Percentiles rank a stretch among this genome's conserved stretches.
These are phyloP conservation scores for Tolypeutes matacus DNA, from an alignment of 2,797 vertebrate species.

Conservation along the genomic window DNA sequence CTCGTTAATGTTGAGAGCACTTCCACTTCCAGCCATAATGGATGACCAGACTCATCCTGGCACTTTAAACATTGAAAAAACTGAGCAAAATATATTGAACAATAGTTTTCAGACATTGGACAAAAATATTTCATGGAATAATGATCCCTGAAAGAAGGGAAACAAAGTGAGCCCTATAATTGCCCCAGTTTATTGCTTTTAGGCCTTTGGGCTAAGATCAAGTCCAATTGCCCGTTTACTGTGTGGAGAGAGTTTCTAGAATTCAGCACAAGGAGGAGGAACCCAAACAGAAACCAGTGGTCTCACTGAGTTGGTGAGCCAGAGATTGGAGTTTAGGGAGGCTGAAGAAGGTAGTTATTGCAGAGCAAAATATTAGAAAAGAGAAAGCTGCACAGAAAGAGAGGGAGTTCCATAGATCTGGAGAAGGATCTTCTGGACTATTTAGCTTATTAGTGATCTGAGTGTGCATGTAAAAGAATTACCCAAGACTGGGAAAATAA, in stretches of 20 bases:
- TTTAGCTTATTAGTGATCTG: neutral
- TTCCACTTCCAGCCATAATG: neutral
- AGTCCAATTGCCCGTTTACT: neutral
- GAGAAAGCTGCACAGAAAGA: neutral
- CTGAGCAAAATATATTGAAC: neutral
- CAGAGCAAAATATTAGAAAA: neutral
- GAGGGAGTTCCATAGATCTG: neutral
- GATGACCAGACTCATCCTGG: neutral
- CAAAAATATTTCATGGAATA: neutral
- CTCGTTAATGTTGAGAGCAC: slow-evolving; percentile 4
- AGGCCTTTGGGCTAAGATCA: no score
- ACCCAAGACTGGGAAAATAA: neutral
- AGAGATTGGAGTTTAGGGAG: neutral
- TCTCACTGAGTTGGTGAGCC: neutral
- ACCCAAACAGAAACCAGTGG: neutral
- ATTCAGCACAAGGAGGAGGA: neutral
- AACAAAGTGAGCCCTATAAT: neutral
- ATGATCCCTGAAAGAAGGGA: neutral
- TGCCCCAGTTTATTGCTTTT: neutral
- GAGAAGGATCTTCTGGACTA: neutral
- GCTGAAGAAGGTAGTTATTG: neutral
- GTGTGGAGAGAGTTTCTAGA: neutral
- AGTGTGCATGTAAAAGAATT: neutral
- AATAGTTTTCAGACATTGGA: neutral
- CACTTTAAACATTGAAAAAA: no score